Evolutionary conservation across 2,113 vertebrate species (phyloP).

Genomic region (Edolisoma coerulescens): DNA sequence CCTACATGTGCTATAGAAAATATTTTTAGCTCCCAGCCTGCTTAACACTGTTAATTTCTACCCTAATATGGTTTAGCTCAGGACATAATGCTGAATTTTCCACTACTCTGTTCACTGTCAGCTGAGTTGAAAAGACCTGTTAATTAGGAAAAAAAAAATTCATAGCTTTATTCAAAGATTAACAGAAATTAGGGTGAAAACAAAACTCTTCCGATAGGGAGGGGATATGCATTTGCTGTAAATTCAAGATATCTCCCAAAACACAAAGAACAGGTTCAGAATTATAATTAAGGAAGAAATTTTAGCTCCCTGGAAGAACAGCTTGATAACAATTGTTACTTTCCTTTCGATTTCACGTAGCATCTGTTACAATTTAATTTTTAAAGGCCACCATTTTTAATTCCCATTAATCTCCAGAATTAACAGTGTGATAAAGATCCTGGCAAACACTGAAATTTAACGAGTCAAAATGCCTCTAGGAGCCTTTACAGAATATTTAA

Average conservation of each 20-base stretch:
- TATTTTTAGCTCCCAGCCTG: conserved; percentile 44
- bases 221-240: not conserved
- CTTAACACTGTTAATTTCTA: conserved; percentile 27
- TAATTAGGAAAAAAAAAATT: conserved; percentile 34
- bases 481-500: not conserved
- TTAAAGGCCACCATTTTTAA: conserved; percentile 36
- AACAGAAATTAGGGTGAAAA: conserved; percentile 43
- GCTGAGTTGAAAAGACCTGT: conserved; percentile 5
- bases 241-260: conserved; percentile 3
- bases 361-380: conserved; percentile 26
- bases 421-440: not conserved
- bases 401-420: conserved; percentile 29
- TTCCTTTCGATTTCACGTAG: not conserved
- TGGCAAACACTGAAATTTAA: not conserved
- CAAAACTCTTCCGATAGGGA: not conserved
- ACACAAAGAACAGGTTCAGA: not conserved
- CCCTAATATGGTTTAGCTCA: conserved; percentile 18
- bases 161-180: conserved; percentile 32
- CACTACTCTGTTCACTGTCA: not conserved
- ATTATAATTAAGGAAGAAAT: conserved; percentile 9
- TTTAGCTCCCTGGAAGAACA: conserved; percentile 7
- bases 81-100: conserved; percentile 36
- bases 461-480: not conserved
- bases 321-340: conserved; percentile 25
- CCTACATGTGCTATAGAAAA: not conserved